A percentile compares a stretch with the other conserved stretches of the same genome.
Conservation (phyloP, 1,140 invertebrate species). For the Anastrepha obliqua region DNA sequence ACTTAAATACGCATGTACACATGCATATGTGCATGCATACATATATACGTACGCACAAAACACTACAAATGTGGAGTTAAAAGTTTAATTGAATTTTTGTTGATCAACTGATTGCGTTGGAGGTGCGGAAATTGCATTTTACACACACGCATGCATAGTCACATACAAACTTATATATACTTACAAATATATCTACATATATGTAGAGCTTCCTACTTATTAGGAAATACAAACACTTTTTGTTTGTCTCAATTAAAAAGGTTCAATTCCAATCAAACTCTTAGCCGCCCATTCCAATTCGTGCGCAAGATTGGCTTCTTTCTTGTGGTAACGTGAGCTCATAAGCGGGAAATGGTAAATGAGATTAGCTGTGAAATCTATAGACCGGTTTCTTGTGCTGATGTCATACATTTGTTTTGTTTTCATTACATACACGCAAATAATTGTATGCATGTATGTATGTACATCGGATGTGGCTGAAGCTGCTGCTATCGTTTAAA, state of each 20-base stretch:
- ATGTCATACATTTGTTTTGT: slow-evolving; percentile 46
- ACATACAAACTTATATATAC: not conserved
- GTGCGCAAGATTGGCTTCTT: not conserved
- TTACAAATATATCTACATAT: not conserved
- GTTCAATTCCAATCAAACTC: not conserved
- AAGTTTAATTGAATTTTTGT: not conserved
- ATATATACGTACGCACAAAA: not conserved
- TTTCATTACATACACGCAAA: not conserved
- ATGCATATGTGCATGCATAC: not conserved
- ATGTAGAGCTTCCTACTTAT: not conserved
- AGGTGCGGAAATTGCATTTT: slow-evolving; percentile 39
- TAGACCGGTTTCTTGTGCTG: slow-evolving; percentile 52
- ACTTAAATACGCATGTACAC: not conserved
- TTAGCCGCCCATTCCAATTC: not conserved
- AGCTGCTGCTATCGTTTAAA: not conserved
- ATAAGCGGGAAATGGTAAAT: slow-evolving; percentile 35
- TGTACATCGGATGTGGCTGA: not conserved
- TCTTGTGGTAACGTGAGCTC: slow-evolving; percentile 16
- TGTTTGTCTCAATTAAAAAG: not conserved
- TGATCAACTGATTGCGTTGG: slow-evolving; percentile 4
- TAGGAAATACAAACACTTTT: slow-evolving; percentile 4
- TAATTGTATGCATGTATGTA: not conserved
- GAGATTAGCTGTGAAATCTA: slow-evolving; percentile 45
- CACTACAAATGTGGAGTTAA: not conserved
- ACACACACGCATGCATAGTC: not conserved